Percentiles rank a stretch among this genome's conserved stretches.
These are phyloP conservation scores for Drosophila punjabiensis DNA, from an alignment of 1,140 invertebrate genomes.

Conservation along the genomic window DNA sequence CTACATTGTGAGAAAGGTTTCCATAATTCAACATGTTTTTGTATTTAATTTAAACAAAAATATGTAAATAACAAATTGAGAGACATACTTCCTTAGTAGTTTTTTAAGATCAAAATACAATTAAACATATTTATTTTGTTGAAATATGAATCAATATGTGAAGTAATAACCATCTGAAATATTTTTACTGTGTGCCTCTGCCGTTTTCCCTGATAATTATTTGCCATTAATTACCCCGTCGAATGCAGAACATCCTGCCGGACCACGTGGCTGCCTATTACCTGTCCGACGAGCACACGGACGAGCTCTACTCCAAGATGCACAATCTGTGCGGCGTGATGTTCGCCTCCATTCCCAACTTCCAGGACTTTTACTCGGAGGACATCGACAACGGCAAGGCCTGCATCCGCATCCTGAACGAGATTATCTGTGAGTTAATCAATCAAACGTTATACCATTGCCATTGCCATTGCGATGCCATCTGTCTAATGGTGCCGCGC, in stretches of 20 bases:
- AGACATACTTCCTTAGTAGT: not conserved
- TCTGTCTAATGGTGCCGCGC: conserved; percentile 35
- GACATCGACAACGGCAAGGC: conserved; percentile 98
- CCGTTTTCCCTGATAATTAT: not conserved
- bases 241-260: conserved; percentile 93
- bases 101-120: not conserved
- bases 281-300: conserved; percentile 90
- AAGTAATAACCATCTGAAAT: not conserved
- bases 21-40: not conserved
- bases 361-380: conserved; percentile 99
- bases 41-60: not conserved
- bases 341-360: conserved; percentile 99
- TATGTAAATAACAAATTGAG: too few species aligned
- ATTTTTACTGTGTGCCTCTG: not conserved
- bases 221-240: conserved; percentile 64
- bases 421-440: conserved; percentile 92
- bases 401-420: conserved; percentile 98
- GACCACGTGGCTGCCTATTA: conserved; percentile 98
- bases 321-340: conserved; percentile 97
- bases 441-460: conserved; percentile 45
- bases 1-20: not conserved
- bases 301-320: conserved; percentile 97
- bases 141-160: not conserved
- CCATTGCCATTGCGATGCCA: conserved; percentile 19
- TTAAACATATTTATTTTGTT: not conserved